Evolutionary conservation across 2,888 invertebrate species (phyloP), one percentile per base, ranked within the genome.

Genomic region (Oeneis ivallda): DNA sequence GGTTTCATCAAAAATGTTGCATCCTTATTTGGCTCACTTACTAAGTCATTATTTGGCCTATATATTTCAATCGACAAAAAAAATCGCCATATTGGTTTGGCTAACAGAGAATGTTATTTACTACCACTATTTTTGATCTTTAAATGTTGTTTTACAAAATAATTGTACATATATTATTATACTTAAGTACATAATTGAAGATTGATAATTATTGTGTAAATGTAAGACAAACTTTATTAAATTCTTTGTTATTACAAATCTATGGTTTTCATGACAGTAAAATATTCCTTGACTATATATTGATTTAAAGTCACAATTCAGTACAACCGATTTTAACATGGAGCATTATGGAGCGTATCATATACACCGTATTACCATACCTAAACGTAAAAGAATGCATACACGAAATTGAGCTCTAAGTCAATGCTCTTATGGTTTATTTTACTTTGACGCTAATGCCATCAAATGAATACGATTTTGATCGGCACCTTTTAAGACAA

Each of bases 171-270:
- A 50, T 19, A 17, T 32, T n/a, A n/a, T n/a, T 32, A 54, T 45
- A 15, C 45, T 15, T 65, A n/a, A n/a, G n/a, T n/a, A 78, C 76
- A 80, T 80, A 81, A 75, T 77, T 74, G 71, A 72, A 74, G 19
- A 74, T 75, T 75, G 73, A 74, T 74, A 81, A 79, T 77, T 77
- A 82, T 76, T 71, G 68, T 75, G 73, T 82, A 83, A 79, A 84
- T 80, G 77, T 83, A 88, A 86, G 84, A 80, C 76, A 76, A 83
- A 86, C 79, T 86, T 88, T 85, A 88, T 87, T 88, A 89, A 89
- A 89, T 86, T 88, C 86, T 87, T 89, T 89, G 89, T 89, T 89
- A 85, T 82, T 84, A 84, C 79, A 81, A 60, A 72, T 61, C 43
- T 66, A 65, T 72, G 66, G 77, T 76, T 78, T 76, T 72, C 69